These are phyloP conservation scores for Himantopus leucocephalus DNA, from an alignment of 2,113 vertebrate genomes.

Conservation along the genomic window DNA sequence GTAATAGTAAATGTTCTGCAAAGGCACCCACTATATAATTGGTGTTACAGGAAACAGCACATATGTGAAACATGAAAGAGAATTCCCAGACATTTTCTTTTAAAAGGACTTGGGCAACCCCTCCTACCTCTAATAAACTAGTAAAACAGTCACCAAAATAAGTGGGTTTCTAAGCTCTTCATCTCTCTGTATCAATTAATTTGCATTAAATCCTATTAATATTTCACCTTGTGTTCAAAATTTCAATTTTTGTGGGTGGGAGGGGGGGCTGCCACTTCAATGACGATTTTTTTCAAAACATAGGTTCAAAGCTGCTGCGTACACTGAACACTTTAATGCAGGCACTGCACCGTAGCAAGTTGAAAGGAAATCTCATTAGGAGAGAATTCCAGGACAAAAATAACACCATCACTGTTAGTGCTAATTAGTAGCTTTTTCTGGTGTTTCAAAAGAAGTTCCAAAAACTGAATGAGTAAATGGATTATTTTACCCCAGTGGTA, in stretches of 20 bases:
- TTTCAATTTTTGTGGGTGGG: neutral
- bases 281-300: neutral
- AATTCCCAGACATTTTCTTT: neutral
- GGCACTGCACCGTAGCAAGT: neutral
- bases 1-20: neutral
- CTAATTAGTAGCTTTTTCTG: conserved; percentile 46
- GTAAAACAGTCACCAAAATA: neutral
- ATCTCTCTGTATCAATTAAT: neutral
- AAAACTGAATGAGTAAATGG: neutral
- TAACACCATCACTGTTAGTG: neutral
- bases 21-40: neutral
- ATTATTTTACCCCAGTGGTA: neutral
- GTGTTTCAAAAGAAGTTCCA: conserved; percentile 6
- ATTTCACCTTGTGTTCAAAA: neutral
- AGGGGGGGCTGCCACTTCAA: neutral
- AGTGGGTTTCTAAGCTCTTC: neutral
- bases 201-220: neutral
- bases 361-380: conserved; percentile 51
- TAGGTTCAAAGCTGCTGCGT: conserved; percentile 3
- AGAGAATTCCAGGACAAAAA: neutral
- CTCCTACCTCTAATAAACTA: neutral
- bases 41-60: neutral
- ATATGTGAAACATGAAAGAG: neutral
- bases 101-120: neutral
- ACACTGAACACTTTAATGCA: neutral